A percentile compares a stretch with the other conserved stretches of the same genome.
Conservation (phyloP, 2,797 vertebrate species). For the Scyliorhinus canicula region DNA sequence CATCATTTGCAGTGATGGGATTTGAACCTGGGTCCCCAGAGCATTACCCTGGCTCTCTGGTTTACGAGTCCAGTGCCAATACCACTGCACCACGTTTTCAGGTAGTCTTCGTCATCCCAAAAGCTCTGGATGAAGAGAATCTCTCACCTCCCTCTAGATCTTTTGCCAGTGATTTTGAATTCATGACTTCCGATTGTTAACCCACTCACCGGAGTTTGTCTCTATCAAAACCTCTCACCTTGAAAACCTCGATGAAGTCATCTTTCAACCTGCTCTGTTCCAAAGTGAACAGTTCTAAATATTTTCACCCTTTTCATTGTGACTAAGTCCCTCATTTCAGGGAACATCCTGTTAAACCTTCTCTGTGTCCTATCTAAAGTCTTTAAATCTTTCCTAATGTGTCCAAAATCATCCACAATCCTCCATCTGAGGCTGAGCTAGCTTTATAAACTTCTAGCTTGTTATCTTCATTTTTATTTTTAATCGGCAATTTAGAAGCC, state of each 20-base stretch:
- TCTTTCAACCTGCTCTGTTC: neutral
- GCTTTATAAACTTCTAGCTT: neutral
- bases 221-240: neutral
- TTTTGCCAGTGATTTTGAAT: neutral
- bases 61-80: too few species aligned
- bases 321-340: neutral
- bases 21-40: too few species aligned
- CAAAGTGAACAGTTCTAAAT: neutral
- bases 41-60: too few species aligned
- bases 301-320: neutral
- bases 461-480: neutral
- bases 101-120: neutral
- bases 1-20: too few species aligned
- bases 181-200: neutral
- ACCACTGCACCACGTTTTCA: neutral
- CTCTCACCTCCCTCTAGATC: neutral
- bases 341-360: neutral
- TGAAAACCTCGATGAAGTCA: neutral
- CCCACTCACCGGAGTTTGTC: neutral
- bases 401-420: too few species aligned
- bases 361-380: neutral
- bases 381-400: neutral
- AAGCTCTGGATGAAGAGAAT: neutral
- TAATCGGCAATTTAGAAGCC: neutral
- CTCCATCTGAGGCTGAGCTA: too few species aligned